Evolutionary conservation across 2,888 invertebrate species (phyloP).

Genomic region (Hydroisotoma schaefferi): DNA sequence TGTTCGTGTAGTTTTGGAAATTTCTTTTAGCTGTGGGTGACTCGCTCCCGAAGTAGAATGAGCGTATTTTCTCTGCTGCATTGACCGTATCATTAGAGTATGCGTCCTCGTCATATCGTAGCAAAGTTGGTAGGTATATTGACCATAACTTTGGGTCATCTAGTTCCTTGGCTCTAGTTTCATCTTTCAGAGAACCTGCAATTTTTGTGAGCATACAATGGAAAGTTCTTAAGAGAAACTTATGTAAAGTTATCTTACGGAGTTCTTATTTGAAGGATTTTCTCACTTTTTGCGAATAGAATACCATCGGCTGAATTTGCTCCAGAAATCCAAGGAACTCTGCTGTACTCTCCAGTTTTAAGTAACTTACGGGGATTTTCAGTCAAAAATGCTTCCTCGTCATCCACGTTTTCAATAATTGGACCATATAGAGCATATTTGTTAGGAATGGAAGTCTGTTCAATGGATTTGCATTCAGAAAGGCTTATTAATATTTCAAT

Average conservation of each 20-base stretch:
- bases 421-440: slow-evolving; percentile 23
- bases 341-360: slow-evolving; percentile 14
- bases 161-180: neutral
- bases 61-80: neutral
- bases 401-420: slow-evolving; percentile 23
- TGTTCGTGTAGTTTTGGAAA: slow-evolving; percentile 28
- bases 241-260: no score
- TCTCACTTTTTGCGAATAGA: slow-evolving; percentile 21
- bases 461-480: neutral
- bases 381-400: slow-evolving; percentile 23
- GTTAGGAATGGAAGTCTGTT: slow-evolving; percentile 18
- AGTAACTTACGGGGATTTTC: slow-evolving; percentile 21
- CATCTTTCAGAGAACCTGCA: neutral
- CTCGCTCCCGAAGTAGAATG: slow-evolving; percentile 3
- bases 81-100: neutral
- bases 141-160: neutral
- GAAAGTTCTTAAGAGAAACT: no score
- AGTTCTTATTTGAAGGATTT: neutral
- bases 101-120: slow-evolving; percentile 1
- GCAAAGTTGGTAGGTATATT: neutral
- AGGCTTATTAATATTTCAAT: no score
- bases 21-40: neutral
- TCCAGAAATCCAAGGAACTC: slow-evolving; percentile 19
- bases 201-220: no score
- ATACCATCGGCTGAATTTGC: slow-evolving; percentile 26